phyloP scores from a whole-genome alignment of 2,113 vertebrate species.

The Campylorhamphus procurvoides region DNA sequence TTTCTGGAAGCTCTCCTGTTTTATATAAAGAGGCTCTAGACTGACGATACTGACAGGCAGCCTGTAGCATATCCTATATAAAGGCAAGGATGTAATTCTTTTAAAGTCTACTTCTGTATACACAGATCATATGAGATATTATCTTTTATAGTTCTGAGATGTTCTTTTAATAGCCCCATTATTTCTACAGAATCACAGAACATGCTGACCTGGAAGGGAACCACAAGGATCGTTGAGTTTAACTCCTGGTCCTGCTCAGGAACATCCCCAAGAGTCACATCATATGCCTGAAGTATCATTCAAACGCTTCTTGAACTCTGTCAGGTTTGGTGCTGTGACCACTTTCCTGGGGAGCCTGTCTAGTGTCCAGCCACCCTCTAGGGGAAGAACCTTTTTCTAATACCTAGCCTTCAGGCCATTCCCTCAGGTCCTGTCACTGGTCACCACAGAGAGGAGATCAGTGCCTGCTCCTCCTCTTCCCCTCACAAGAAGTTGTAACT shows the following conservation, averaged over 20 bases:
- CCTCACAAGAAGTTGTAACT: not conserved
- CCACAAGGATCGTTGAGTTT: not conserved
- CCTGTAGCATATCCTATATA: constrained; percentile 89
- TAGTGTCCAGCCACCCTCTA: not conserved
- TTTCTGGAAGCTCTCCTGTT: constrained; percentile 73
- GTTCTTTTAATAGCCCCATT: not conserved
- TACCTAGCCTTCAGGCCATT: not conserved
- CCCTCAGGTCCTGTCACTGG: not conserved
- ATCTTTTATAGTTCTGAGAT: not conserved
- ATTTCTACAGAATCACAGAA: not conserved
- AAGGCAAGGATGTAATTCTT: not conserved
- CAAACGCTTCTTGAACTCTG: not conserved
- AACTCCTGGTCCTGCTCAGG: not conserved
- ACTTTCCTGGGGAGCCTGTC: not conserved
- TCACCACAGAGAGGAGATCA: not conserved
- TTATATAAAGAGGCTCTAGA: constrained; percentile 85
- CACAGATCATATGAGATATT: not conserved
- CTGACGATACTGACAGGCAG: constrained; percentile 88
- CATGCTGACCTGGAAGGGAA: not conserved
- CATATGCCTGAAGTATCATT: not conserved
- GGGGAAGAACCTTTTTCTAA: not conserved
- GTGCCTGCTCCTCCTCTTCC: not conserved
- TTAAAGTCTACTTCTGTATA: not conserved
- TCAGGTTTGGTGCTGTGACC: not conserved
- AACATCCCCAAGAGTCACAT: not conserved